Evolutionary conservation across 37 sponge, comb jelly and placozoan genomes (phyloP).

Genomic region (Cladorhizidae sp.): DNA sequence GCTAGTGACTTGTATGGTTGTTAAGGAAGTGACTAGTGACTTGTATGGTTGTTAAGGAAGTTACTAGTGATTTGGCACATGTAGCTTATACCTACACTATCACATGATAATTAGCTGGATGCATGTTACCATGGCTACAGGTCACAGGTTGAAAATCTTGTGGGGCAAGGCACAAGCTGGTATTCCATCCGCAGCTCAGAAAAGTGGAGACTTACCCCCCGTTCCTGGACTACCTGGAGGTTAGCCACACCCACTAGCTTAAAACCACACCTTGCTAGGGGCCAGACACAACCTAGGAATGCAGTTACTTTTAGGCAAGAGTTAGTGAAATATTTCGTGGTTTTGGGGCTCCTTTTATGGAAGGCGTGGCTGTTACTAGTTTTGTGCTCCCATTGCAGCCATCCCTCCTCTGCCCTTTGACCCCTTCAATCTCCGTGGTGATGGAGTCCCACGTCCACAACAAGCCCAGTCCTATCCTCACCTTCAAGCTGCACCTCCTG

Average conservation of each 20-base stretch:
- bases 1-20: too few relatives aligned
- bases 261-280: too few relatives aligned
- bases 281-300: too few relatives aligned
- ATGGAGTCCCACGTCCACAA: background rate
- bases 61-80: background rate
- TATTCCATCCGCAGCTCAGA: conserved; percentile 27
- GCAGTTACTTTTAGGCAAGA: too few relatives aligned
- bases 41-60: too few relatives aligned
- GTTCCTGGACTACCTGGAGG: conserved; percentile 89
- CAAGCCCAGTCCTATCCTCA: background rate
- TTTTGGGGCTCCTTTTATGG: too few relatives aligned
- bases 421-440: conserved; percentile 58
- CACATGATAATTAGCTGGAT: background rate
- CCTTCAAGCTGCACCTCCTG: conserved; percentile 23
- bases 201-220: conserved; percentile 52
- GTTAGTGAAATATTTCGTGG: too few relatives aligned
- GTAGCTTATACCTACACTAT: background rate
- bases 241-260: conserved; percentile 9
- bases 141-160: conserved; percentile 82
- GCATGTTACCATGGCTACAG: background rate
- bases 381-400: conserved; percentile 23
- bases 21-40: too few relatives aligned
- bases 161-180: conserved; percentile 90
- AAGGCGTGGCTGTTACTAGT: too few relatives aligned
- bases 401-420: conserved; percentile 51